Conservation (phyloP, 2,797 vertebrate genomes). For the Chelonia mydas region DNA sequence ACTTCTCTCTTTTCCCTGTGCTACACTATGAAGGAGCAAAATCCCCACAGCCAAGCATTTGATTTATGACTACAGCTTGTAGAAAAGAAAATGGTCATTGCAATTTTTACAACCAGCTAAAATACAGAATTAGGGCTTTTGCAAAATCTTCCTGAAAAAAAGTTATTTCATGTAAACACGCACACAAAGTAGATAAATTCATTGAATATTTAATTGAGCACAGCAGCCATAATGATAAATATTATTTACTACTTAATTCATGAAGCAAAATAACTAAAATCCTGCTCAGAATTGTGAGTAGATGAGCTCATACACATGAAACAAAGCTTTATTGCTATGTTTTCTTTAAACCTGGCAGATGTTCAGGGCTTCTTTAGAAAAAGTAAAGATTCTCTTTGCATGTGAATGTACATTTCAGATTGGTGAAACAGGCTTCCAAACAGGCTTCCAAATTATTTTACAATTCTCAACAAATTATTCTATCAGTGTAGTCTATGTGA, state of each 20-base stretch:
- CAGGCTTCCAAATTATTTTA: neutral
- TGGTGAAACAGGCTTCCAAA: neutral
- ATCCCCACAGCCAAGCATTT: neutral
- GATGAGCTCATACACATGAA: neutral
- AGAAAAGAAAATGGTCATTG: neutral
- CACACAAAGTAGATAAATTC: neutral
- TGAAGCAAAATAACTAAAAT: neutral
- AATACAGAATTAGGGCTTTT: neutral
- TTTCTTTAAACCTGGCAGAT: neutral
- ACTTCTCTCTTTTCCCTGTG: neutral
- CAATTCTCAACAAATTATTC: constrained; percentile 13
- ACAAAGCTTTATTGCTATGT: neutral
- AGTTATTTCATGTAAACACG: neutral
- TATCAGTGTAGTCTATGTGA: neutral
- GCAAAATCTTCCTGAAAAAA: neutral
- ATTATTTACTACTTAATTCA: neutral
- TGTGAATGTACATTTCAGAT: neutral
- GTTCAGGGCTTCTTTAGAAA: neutral
- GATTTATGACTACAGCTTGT: neutral
- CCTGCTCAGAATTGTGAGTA: neutral
- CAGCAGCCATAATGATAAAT: neutral
- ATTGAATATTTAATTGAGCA: neutral
- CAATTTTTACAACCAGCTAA: neutral
- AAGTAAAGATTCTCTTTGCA: neutral
- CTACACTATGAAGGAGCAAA: neutral